Evolutionary conservation across 2,888 invertebrate species (phyloP), one percentile per base, ranked within the genome.

Genomic region (Argyresthia albistria): DNA sequence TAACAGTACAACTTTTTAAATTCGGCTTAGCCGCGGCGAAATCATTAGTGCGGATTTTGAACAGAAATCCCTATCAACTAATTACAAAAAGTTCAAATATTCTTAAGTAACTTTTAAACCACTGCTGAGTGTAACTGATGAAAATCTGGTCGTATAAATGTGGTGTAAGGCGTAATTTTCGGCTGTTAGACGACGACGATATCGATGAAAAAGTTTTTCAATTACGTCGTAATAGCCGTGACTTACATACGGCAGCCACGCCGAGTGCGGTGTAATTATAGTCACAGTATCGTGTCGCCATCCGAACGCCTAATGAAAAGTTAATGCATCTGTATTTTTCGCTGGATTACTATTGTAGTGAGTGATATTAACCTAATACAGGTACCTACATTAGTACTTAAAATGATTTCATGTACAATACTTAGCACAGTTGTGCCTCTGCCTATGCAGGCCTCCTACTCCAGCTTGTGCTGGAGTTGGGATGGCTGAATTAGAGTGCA

Each of bases 121-220:
- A 76, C 76, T 60, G 69, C 70, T 73, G 70, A 74, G 73, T 74
- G 71, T 70, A 70, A 60, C 66, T 69, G 84, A 86, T 86, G 80
- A 55, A 63, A 70, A 79, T 81, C 78, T 71, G 58, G 60, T 54
- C 61, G 70, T 63, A 65, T 69, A 71, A 78, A 78, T 75, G 72
- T 73, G 66, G 68, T 75, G 72, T 70, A 69, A 74, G 72, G 65
- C 64, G 70, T 80, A 81, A 83, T 82, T 83, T 83, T 70, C 67
- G 69, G 67, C 70, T 67, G 67, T 82, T 76, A n/a, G 67, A 67
- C 68, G 12, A 25, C 68, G 61, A 61, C 70, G 67, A 60, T 73
- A 76, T 79, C 80, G 77, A 69, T 73, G 68, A 65, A 76, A 80
- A 86, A 87, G 66, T 86, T 87, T 87, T 87, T 82, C 86, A 84